These are phyloP conservation scores for Parnassius smintheus DNA, from an alignment of 2,888 invertebrate genomes.

Conservation along the genomic window DNA sequence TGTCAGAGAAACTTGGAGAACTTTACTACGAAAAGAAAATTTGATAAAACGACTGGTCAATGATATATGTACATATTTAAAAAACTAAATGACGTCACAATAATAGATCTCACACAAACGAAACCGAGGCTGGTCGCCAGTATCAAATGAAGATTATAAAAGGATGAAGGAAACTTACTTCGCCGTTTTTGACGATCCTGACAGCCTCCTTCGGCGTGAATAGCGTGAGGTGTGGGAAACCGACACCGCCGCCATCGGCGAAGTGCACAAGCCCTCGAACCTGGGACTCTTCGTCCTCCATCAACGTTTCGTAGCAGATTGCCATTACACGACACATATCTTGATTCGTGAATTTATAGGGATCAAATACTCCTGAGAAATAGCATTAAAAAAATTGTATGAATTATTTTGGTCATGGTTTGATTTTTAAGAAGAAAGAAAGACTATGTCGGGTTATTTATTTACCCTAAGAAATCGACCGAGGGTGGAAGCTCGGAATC, in stretches of 20 bases:
- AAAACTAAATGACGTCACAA: not conserved
- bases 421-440: too few species aligned
- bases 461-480: too few species aligned
- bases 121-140: not conserved
- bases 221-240: constrained; percentile 87
- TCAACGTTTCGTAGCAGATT: constrained; percentile 87
- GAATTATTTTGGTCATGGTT: too few species aligned
- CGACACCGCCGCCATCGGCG: constrained; percentile 87
- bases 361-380: constrained; percentile 86
- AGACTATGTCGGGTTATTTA: too few species aligned
- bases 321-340: constrained; percentile 90
- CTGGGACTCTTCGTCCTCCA: constrained; percentile 92
- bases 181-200: constrained; percentile 89
- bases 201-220: constrained; percentile 90
- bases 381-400: not conserved
- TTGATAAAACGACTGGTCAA: too few species aligned
- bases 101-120: not conserved
- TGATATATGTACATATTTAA: not conserved
- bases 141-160: not conserved
- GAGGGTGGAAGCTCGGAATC: too few species aligned
- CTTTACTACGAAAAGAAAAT: too few species aligned
- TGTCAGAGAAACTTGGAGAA: not conserved
- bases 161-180: constrained; percentile 71
- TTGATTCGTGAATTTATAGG: constrained; percentile 87
- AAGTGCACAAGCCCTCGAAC: constrained; percentile 89